Evolutionary conservation across 2,113 vertebrate species (phyloP).

Genomic region (Hydrolagus affinis): DNA sequence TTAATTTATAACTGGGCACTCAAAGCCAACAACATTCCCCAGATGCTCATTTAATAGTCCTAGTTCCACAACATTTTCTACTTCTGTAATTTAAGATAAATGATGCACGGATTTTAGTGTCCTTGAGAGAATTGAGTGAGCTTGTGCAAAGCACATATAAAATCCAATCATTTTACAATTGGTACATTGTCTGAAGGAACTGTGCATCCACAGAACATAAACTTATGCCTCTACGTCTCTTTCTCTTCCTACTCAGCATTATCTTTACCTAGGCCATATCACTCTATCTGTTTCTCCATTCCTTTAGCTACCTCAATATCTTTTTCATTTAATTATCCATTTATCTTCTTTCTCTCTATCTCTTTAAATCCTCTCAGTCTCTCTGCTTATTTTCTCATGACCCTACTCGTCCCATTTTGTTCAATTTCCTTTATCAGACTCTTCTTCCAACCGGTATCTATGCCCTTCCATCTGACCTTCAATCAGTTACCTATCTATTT

Average conservation of each 20-base stretch:
- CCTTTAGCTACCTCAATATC: too few relatives aligned
- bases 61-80: conserved; percentile 38
- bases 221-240: neutral
- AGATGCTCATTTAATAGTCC: conserved; percentile 40
- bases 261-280: too few relatives aligned
- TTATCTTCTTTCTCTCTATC: neutral
- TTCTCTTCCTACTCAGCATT: too few relatives aligned
- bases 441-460: neutral
- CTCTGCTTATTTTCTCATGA: neutral
- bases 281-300: too few relatives aligned
- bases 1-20: neutral
- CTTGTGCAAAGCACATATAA: conserved; percentile 40
- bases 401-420: neutral
- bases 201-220: neutral
- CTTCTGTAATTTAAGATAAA: conserved; percentile 40
- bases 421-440: neutral
- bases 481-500: neutral
- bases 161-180: conserved; percentile 34
- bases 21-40: neutral
- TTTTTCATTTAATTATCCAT: neutral
- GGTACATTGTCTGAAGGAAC: neutral
- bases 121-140: conserved; percentile 45
- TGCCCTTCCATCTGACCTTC: neutral
- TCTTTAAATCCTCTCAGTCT: neutral
- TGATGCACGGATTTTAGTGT: conserved; percentile 47